Evolutionary conservation across 2,113 vertebrate species (phyloP), one percentile per base, ranked within the genome.

Genomic region (Monarcha castaneiventris): DNA sequence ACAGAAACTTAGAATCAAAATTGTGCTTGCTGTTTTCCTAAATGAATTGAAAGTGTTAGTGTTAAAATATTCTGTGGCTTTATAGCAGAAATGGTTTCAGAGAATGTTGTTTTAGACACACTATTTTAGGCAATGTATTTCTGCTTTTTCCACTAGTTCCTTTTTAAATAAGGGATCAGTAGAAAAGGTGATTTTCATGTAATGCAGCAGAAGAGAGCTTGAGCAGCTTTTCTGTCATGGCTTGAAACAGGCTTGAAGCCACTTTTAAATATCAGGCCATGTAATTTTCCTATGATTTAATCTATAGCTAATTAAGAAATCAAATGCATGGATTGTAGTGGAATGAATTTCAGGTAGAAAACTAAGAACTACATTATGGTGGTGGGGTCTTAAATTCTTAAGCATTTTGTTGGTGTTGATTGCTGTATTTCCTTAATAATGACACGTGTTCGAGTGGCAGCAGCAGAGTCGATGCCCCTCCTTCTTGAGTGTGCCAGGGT

Each of bases 381-480:
- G 33, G 3, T 64, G 13, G 10, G 8, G 7, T 35, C 20, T 90
- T 54, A 39, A 35, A 58, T 77, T 75, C 19, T 52, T 52, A 55
- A 71, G 71, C 13, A 12, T 30, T 63, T 67, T 10, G 16, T 87
- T 68, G 52, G 7, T 19, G 15, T 68, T 18, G 5, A 2, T 64
- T 33, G 15, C 48, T 85, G 20, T 22, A 10, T 91, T 96, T 97
- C 98, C 98, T 99, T 99, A 97, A 99, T 93, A 16, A 89, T 48
- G 89, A 30, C 83, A 98, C 98, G 99, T 73, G 99, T 99, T 87
- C 98, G 99, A 68, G 99, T 99, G 89, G 99, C 99, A 1, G 99
- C 99, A 0, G 99, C 99, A 0, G 99, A 99, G 96, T 99, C 99
- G 1, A 99, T 99, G 99, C 99, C 99, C 22, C 98, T 99, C 43